Evolutionary conservation across 2,113 vertebrate species (phyloP), one percentile per base, ranked within the genome.

Genomic region (Aegithalos caudatus): DNA sequence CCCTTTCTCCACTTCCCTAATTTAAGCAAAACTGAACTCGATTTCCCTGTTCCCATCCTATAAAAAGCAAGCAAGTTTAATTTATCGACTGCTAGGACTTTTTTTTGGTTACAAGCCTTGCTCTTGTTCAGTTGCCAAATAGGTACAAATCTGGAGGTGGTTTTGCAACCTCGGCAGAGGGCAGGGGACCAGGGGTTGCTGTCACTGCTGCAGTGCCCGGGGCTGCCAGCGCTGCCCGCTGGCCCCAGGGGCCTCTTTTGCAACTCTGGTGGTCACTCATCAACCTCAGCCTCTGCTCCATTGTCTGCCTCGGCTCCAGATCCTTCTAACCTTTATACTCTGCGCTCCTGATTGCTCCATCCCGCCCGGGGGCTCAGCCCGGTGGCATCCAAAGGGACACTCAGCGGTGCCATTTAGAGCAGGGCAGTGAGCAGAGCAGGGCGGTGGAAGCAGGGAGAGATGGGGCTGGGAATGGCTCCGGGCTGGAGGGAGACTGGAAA

Each of bases 261-360:
- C 95, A 98, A 98, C 92, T 7, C 83, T 64, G 48, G 82, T 67
- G 92, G 89, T 91, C 79, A 80, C 79, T 86, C 74, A 76, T 56
- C 27, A 10, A 54, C 91, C 76, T 71, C 97, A 50, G 48, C 91
- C 90, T 58, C 73, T 69, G 70, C 86, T 91, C 88, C 79, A 23
- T 77, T 67, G 81, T 93, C 89, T 88, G 94, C 83, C 77, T 47
- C 5, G 0, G 71, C 86, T 81, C 69, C 42, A 12, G 35, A 45
- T 54, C 94, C 86, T 81, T 74, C 81, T 97, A 71, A 97, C 96
- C 97, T 97, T 97, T 95, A 94, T 85, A 74, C 96, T 96, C 69
- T 64, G 84, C 95, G 6, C 88, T 45, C 3, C 50, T 19, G 82
- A 78, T 96, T 96, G 93, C 95, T 69, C 86, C 92, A 95, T 54